Conservation (phyloP, 2,888 invertebrate genomes). For the Prenolepis imparis region DNA sequence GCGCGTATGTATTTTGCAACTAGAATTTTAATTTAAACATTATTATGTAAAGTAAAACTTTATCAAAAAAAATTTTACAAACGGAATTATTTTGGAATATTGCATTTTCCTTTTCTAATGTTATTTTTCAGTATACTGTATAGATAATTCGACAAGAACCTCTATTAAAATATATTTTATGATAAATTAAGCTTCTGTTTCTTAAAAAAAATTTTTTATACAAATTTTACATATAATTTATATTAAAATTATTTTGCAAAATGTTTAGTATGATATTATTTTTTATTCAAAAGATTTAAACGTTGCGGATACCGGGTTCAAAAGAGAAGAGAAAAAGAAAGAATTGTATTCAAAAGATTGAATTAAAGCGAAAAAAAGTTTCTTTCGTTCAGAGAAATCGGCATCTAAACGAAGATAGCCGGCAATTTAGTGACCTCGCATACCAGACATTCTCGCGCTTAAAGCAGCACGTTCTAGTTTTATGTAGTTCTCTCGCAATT, state of each 20-base stretch:
- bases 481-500: slow-evolving; percentile 61
- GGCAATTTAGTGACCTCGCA: slow-evolving; percentile 65
- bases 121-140: background rate
- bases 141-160: background rate
- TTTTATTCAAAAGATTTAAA: background rate
- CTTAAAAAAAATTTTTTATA: background rate
- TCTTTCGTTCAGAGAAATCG: slow-evolving; percentile 37
- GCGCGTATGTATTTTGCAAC: background rate
- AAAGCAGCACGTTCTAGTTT: slow-evolving; percentile 66
- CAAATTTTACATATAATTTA: background rate
- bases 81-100: background rate
- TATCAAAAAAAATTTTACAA: background rate
- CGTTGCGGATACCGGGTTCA: background rate
- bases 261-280: background rate
- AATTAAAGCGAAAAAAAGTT: background rate
- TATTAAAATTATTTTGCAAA: background rate
- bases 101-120: background rate
- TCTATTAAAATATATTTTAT: background rate
- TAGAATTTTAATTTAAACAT: background rate
- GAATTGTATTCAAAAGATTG: background rate
- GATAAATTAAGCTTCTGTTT: background rate
- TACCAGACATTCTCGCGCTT: slow-evolving; percentile 55
- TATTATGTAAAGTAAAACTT: background rate
- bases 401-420: slow-evolving; percentile 38
- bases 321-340: background rate